Evolutionary conservation across 2,113 vertebrate species (phyloP).

Genomic region (Delphinus delphis): DNA sequence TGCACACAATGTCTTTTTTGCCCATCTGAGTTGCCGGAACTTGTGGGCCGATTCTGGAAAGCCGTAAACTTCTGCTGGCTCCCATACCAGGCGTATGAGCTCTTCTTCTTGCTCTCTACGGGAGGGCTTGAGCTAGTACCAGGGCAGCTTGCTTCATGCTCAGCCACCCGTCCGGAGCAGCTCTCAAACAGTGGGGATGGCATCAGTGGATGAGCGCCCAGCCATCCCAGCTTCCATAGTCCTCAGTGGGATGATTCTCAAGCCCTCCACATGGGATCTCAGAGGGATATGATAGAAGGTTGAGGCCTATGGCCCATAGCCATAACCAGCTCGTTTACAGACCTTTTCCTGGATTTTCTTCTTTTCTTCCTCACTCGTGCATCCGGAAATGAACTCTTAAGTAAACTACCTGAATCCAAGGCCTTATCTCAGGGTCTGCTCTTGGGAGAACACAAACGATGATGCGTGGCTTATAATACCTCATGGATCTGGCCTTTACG

Average conservation of each 20-base stretch:
- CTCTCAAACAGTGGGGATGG: not conserved
- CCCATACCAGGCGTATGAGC: not conserved
- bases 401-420: not conserved
- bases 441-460: not conserved
- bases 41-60: not conserved
- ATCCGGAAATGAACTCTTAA: not conserved
- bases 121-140: not conserved
- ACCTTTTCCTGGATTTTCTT: not conserved
- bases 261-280: accelerated
- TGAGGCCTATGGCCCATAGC: not conserved
- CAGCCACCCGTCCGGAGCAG: not conserved
- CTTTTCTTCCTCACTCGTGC: not conserved
- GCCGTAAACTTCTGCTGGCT: not conserved
- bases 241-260: not conserved
- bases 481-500: not conserved
- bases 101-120: not conserved
- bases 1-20: not conserved
- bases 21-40: not conserved
- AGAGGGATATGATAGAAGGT: not conserved
- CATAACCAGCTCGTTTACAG: not conserved
- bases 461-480: not conserved
- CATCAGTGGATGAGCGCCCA: not conserved
- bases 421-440: not conserved
- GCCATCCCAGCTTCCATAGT: accelerated
- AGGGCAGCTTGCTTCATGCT: not conserved